A percentile compares a stretch with the other conserved stretches of the same genome.
Evolutionary conservation across 2,113 vertebrate genomes (phyloP).

Genomic region (Gorilla gorilla): DNA sequence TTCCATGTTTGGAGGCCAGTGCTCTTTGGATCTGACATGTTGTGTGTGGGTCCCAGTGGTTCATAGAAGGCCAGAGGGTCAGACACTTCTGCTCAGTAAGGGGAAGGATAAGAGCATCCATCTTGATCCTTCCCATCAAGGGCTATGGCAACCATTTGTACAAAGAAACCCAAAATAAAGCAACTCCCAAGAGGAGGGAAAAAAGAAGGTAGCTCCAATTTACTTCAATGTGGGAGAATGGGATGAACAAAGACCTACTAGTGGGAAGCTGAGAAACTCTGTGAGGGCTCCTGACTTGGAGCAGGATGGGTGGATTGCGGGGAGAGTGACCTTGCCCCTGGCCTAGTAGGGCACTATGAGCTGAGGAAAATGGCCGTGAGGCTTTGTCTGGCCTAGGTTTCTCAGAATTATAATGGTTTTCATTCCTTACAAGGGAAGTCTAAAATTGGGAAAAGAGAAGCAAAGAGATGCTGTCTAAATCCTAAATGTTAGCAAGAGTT

Average conservation of each 20-base stretch:
- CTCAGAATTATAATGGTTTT: not conserved
- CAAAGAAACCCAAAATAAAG: not conserved
- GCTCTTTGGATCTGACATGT: not conserved
- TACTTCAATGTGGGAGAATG: not conserved
- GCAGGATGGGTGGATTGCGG: accelerated
- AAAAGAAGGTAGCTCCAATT: not conserved
- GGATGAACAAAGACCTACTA: not conserved
- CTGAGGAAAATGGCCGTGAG: not conserved
- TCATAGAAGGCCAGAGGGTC: not conserved
- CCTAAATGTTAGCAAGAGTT: not conserved
- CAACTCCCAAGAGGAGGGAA: not conserved
- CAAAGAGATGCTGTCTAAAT: not conserved
- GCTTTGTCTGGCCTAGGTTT: not conserved
- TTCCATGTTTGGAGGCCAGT: accelerated
- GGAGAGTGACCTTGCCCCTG: not conserved
- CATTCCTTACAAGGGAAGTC: not conserved
- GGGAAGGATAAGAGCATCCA: not conserved
- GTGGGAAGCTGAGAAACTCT: not conserved
- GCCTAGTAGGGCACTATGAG: not conserved
- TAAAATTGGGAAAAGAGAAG: not conserved
- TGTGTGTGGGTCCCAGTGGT: not conserved
- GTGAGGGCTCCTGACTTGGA: not conserved
- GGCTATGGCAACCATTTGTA: not conserved
- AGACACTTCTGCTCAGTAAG: not conserved
- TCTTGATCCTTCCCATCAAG: not conserved